Conservation (phyloP, 2,113 vertebrate genomes). For the Macroglossus sobrinus region DNA sequence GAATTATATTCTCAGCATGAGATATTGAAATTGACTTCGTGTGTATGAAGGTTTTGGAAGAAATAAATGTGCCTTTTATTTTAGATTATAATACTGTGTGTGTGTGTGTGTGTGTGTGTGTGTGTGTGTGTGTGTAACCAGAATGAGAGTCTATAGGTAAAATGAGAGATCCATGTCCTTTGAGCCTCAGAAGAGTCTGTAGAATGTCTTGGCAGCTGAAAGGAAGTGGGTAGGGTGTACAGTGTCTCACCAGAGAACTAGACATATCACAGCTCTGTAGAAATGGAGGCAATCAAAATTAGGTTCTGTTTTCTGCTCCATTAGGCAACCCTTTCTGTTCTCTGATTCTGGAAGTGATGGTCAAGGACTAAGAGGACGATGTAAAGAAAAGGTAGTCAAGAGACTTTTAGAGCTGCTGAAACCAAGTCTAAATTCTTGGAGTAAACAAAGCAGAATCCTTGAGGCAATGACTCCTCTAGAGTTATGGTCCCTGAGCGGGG, state of each 20-base stretch:
- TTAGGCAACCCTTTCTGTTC: not conserved
- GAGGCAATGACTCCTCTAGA: not conserved
- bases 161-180: not conserved
- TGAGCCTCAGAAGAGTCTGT: not conserved
- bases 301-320: not conserved
- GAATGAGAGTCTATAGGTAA: not conserved
- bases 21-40: not conserved
- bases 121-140: not conserved
- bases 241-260: not conserved
- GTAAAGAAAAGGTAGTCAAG: not conserved
- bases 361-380: not conserved
- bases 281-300: not conserved
- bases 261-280: not conserved
- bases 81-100: not conserved
- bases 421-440: not conserved
- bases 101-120: not conserved
- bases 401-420: not conserved
- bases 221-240: not conserved
- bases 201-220: not conserved
- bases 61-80: not conserved
- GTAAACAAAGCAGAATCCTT: not conserved
- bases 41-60: not conserved
- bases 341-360: not conserved
- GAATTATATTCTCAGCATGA: not conserved
- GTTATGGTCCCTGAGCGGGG: too few species aligned